Conservation (phyloP, 2,797 vertebrate genomes). For the Poeciliopsis infans region DNA sequence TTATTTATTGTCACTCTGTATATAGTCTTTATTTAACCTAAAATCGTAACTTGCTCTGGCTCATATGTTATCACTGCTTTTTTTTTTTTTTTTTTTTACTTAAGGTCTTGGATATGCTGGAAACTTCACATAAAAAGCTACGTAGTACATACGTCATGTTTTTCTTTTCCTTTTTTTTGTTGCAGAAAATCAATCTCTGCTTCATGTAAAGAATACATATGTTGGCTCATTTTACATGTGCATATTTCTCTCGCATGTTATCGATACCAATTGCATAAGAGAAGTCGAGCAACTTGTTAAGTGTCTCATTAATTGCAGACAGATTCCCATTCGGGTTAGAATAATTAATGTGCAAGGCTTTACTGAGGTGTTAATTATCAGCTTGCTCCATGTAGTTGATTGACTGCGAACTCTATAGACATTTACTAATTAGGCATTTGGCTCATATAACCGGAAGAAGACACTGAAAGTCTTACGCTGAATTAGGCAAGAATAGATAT, state of each 20-base stretch:
- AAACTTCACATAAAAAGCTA: background rate
- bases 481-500: constrained; percentile 21
- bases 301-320: constrained; percentile 32
- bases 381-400: constrained; percentile 24
- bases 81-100: background rate
- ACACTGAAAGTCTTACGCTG: constrained; percentile 15
- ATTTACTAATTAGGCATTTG: constrained; percentile 23
- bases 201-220: background rate
- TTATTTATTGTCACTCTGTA: constrained; percentile 65
- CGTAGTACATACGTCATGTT: background rate
- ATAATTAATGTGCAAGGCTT: constrained; percentile 21
- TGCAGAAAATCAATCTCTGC: background rate
- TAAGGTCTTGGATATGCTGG: background rate
- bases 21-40: constrained; percentile 37
- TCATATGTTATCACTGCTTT: background rate
- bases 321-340: constrained; percentile 26
- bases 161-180: background rate
- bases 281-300: constrained; percentile 8
- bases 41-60: constrained; percentile 3
- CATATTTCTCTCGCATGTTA: background rate
- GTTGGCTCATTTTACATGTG: background rate
- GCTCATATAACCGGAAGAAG: constrained; percentile 5
- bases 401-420: constrained; percentile 21
- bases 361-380: constrained; percentile 36
- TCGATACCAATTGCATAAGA: constrained; percentile 16